Evolutionary conservation across 2,797 vertebrate species (phyloP).

Genomic region (Lepilemur septentrionalis): DNA sequence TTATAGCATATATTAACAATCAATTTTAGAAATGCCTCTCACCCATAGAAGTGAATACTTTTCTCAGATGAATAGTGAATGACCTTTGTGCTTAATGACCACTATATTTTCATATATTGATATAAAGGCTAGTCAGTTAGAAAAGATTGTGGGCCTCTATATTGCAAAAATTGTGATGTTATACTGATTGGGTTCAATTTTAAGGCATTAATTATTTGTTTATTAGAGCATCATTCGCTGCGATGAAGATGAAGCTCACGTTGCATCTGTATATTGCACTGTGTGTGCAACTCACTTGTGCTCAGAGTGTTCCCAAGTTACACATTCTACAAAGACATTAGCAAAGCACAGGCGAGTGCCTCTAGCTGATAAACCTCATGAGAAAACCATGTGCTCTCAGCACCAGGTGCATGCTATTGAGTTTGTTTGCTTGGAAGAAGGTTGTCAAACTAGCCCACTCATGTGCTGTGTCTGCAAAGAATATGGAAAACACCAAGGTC

Average conservation of each 20-base stretch:
- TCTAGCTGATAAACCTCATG: slow-evolving; percentile 97
- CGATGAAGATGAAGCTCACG: slow-evolving; percentile 96
- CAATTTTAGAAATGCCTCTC: slow-evolving; percentile 10
- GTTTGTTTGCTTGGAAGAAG: slow-evolving; percentile 97
- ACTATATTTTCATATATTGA: neutral
- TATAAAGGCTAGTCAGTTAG: neutral
- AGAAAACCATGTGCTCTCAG: slow-evolving; percentile 97
- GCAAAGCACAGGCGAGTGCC: slow-evolving; percentile 97
- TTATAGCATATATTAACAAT: neutral
- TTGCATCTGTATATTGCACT: slow-evolving; percentile 97
- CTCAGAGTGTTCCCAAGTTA: slow-evolving; percentile 95
- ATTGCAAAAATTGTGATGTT: slow-evolving; percentile 34
- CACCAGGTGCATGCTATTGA: slow-evolving; percentile 99
- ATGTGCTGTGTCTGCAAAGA: slow-evolving; percentile 99
- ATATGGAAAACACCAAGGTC: slow-evolving; percentile 98
- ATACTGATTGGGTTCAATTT: neutral
- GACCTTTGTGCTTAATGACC: neutral
- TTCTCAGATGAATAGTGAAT: neutral
- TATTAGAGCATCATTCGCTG: slow-evolving; percentile 94
- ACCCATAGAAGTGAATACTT: neutral
- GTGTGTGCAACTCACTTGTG: slow-evolving; percentile 98
- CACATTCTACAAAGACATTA: slow-evolving; percentile 97
- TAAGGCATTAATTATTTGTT: slow-evolving; percentile 53
- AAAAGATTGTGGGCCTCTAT: slow-evolving; percentile 12
- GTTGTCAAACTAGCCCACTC: slow-evolving; percentile 93